Evolutionary conservation across 2,797 vertebrate species (phyloP).

Genomic region (Chelonia mydas): DNA sequence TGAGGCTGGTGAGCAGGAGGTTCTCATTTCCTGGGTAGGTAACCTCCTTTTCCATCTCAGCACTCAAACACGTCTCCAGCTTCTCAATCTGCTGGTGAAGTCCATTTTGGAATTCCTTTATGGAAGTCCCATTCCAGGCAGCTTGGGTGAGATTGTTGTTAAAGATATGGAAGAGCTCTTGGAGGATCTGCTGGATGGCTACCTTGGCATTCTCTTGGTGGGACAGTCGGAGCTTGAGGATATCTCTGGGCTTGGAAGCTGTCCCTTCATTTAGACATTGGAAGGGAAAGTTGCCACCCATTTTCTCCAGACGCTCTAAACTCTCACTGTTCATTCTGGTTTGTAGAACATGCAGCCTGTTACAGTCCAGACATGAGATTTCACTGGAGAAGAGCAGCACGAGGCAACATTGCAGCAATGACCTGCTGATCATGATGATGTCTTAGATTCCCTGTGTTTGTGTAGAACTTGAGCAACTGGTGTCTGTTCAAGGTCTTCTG

Average conservation of each 20-base stretch:
- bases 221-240: not conserved
- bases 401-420: not conserved
- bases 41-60: not conserved
- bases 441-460: not conserved
- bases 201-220: not conserved
- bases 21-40: not conserved
- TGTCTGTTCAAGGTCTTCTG: not conserved
- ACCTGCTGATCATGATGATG: slow-evolving; percentile 19
- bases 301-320: not conserved
- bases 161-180: slow-evolving; percentile 11
- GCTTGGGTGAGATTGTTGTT: too few species aligned
- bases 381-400: slow-evolving; percentile 9
- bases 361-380: not conserved
- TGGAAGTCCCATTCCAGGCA: too few species aligned
- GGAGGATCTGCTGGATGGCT: slow-evolving; percentile 22
- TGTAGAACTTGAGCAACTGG: not conserved
- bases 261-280: not conserved
- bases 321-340: not conserved
- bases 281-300: not conserved
- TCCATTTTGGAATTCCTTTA: too few species aligned
- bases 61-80: not conserved
- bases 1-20: not conserved
- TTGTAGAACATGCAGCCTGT: slow-evolving; percentile 1
- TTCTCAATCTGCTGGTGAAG: too few species aligned
- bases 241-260: slow-evolving; percentile 24